phyloP scores from a whole-genome alignment of 2,888 invertebrate genomes.

The Slavum lentiscoides region DNA sequence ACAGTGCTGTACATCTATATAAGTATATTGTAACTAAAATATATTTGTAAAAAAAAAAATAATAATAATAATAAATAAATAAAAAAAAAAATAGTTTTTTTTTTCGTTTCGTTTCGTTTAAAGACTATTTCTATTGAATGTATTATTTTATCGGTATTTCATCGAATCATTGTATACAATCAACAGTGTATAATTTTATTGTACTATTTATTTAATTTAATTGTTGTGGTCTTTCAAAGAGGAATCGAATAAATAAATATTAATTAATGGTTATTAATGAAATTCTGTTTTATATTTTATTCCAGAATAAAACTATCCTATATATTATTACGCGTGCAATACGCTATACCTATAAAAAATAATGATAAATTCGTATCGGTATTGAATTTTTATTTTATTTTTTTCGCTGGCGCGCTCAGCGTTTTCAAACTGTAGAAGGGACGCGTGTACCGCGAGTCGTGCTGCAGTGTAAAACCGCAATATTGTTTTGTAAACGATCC shows the following conservation, averaged over 20 bases:
- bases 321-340: no score
- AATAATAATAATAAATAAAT: no score
- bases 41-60: conserved; percentile 30
- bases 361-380: no score
- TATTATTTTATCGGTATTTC: conserved; percentile 49
- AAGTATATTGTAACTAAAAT: conserved; percentile 40
- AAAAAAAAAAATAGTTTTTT: conserved; percentile 33
- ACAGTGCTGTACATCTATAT: conserved; percentile 35
- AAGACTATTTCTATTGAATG: conserved; percentile 43
- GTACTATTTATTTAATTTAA: conserved; percentile 50
- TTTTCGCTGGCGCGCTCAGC: no score
- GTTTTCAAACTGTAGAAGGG: no score
- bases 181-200: conserved; percentile 50
- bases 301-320: not conserved
- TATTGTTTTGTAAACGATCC: no score
- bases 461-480: no score
- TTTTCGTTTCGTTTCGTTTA: conserved; percentile 29
- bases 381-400: no score
- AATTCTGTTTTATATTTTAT: not conserved
- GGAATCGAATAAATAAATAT: conserved; percentile 52
- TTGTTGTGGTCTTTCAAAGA: conserved; percentile 53
- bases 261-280: conserved; percentile 51
- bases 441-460: no score
- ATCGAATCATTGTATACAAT: conserved; percentile 52
- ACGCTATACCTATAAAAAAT: no score